phyloP scores from a whole-genome alignment of 64 coral and sea anemone species.

The Pocillopora damicornis region DNA sequence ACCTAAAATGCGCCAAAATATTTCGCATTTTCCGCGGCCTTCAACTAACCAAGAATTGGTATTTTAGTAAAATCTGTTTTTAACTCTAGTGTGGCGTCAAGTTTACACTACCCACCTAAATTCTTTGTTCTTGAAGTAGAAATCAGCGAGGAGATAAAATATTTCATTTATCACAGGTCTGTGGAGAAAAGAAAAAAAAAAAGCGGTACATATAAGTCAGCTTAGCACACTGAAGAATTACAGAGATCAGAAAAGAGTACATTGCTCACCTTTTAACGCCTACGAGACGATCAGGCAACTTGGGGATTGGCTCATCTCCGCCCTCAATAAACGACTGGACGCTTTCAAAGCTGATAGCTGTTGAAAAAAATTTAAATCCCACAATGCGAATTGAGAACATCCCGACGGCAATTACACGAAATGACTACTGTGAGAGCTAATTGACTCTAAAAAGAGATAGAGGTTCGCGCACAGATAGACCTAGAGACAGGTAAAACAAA shows the following conservation, averaged over 20 bases:
- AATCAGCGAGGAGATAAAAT: conserved; percentile 96
- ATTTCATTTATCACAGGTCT: conserved; percentile 90
- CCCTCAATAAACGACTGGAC: conserved; percentile 96
- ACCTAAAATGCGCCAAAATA: too few relatives aligned
- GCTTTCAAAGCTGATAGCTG: conserved; percentile 89
- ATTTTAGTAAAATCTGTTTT: too few relatives aligned
- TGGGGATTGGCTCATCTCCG: conserved; percentile 72
- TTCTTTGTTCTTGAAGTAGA: conserved; percentile 99
- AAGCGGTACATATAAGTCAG: not conserved
- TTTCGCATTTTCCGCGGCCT: too few relatives aligned
- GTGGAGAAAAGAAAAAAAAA: conserved; percentile 20
- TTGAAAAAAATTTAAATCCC: not conserved
- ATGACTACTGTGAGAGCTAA: too few relatives aligned
- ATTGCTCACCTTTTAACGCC: conserved; percentile 58
- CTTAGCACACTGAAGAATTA: not conserved
- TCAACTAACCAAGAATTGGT: too few relatives aligned
- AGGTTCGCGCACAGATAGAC: too few relatives aligned
- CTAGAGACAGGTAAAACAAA: too few relatives aligned
- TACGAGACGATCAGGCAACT: conserved; percentile 60
- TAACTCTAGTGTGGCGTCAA: too few relatives aligned
- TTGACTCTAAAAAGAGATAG: too few relatives aligned
- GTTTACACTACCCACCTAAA: conserved; percentile 66
- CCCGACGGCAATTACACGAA: too few relatives aligned
- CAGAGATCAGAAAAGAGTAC: not conserved
- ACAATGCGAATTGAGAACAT: not conserved